Evolutionary conservation across 2,888 invertebrate genomes (phyloP), one percentile per base, ranked within the genome.

Genomic region (Sinohyriopsis cumingii): DNA sequence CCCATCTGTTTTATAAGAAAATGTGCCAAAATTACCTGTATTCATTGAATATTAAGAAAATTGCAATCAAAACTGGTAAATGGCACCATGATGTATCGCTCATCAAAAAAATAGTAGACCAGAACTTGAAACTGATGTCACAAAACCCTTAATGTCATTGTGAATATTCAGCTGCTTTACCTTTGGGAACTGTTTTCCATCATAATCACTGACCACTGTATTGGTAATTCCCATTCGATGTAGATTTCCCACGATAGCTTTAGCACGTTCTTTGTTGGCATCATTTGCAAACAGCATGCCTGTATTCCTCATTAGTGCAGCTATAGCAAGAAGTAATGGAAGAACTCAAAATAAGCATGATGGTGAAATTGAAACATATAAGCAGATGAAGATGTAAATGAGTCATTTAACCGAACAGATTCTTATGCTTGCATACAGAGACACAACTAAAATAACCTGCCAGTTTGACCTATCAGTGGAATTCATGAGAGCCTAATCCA

Each of bases 231-330:
- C 99, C 86, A 99, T 91, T 69, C 99, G 93, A 90, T 99, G 99
- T 82, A 98, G 94, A 91, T 99, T 99, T 45, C 98, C 98, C 33
- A 98, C 94, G 54, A 99, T 93, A 0, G 98, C 97, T 65, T 86
- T 89, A 55, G 86, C 83, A 79, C 99, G 92, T 22, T 97, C 96
- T 84, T 93, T 94, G 89, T 96, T 98, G 0, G 94, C 93, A 89
- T 99, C 99, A 91, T 99, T 99, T 5, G 98, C 96, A 90, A 99
- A 97, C 54, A 99, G 89, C 2, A 95, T 93, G 0, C 99, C 99
- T 0, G 98, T 98, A 89, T 99, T 99, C 90, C 97, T 97, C 99
- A 99, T 99, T 19, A 99, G 92, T 0, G 98, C 95, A 65, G 98
- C 96, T 91, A 84, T 45, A 87, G 68, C 82, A 22, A 85, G 66